Evolutionary conservation across 2,797 vertebrate species (phyloP).

Genomic region (Falco rusticolus): DNA sequence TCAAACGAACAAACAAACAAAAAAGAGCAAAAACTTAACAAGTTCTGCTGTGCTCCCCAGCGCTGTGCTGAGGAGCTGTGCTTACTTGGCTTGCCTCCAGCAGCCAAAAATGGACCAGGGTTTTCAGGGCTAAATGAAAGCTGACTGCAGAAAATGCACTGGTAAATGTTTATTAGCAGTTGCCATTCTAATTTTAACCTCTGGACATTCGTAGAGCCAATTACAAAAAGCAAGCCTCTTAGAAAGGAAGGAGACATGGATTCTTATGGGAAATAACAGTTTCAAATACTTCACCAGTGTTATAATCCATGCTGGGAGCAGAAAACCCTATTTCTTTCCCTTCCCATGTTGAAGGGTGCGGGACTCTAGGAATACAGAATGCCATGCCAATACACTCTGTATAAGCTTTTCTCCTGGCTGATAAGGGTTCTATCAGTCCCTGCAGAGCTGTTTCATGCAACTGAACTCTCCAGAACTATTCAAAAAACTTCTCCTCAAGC

Average conservation of each 20-base stretch:
- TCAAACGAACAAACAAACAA: neutral
- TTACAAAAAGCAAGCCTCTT: neutral
- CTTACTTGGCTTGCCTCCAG: neutral
- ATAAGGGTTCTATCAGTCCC: fast-evolving
- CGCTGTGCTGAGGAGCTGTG: neutral
- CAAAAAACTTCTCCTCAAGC: neutral
- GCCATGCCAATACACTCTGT: neutral
- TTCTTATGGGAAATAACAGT: neutral
- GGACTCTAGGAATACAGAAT: neutral
- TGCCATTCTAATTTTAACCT: conserved; percentile 11
- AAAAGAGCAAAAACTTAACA: neutral
- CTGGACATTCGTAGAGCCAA: neutral
- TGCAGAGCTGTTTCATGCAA: neutral
- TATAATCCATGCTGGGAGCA: neutral
- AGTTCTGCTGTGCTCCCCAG: neutral
- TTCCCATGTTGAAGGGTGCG: neutral
- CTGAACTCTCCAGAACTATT: neutral
- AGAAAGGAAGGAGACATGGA: neutral
- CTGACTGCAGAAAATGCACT: neutral
- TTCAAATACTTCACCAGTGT: neutral
- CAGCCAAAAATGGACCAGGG: neutral
- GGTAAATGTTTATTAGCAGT: neutral
- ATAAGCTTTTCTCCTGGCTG: neutral
- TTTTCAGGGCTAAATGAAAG: neutral
- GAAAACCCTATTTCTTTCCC: neutral